Percentiles rank a stretch among this genome's conserved stretches.
Evolutionary conservation across 2,888 invertebrate genomes (phyloP).

Genomic region (Mesopsocus fuscifrons): DNA sequence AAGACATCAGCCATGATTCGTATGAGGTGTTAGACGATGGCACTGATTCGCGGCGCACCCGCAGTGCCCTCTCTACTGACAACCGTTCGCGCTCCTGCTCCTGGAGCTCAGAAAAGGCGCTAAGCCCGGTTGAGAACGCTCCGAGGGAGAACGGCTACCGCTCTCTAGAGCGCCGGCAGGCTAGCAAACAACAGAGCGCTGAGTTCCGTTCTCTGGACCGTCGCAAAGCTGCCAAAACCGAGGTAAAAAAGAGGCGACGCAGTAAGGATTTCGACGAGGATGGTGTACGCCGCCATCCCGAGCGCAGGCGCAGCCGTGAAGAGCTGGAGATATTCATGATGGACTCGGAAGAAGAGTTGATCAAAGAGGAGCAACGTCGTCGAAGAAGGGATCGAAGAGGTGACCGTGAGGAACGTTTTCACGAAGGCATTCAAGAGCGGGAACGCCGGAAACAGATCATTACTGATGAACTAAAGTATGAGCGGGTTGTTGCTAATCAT

Average conservation of each 20-base stretch:
- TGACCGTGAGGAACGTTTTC: slow-evolving; percentile 4
- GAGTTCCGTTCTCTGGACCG: slow-evolving; percentile 30
- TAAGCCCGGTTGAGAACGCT: slow-evolving; percentile 42
- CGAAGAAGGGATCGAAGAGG: slow-evolving; percentile 1
- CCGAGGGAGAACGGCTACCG: slow-evolving; percentile 7
- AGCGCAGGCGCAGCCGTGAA: slow-evolving; percentile 2
- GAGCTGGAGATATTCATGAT: slow-evolving; percentile 6
- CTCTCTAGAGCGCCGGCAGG: slow-evolving; percentile 7
- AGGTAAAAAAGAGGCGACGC: not conserved
- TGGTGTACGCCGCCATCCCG: slow-evolving; percentile 1
- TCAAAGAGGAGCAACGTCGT: slow-evolving; percentile 8
- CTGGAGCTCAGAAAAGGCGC: slow-evolving; percentile 53
- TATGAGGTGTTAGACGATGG: slow-evolving; percentile 69
- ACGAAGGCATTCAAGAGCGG: slow-evolving; percentile 3
- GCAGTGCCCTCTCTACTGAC: not conserved
- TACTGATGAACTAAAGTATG: slow-evolving; percentile 1
- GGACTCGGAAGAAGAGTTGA: slow-evolving; percentile 7
- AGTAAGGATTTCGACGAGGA: slow-evolving; percentile 5
- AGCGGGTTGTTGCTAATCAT: slow-evolving; percentile 2
- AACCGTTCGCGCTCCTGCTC: slow-evolving; percentile 40
- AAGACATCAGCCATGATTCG: slow-evolving; percentile 74
- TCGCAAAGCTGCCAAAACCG: slow-evolving; percentile 3
- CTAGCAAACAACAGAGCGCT: slow-evolving; percentile 35
- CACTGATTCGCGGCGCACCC: slow-evolving; percentile 26
- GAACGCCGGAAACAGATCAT: not conserved